Base-by-base conservation (phyloP, 2,113 vertebrate genomes). In the Thamnaconus septentrionalis region DNA sequence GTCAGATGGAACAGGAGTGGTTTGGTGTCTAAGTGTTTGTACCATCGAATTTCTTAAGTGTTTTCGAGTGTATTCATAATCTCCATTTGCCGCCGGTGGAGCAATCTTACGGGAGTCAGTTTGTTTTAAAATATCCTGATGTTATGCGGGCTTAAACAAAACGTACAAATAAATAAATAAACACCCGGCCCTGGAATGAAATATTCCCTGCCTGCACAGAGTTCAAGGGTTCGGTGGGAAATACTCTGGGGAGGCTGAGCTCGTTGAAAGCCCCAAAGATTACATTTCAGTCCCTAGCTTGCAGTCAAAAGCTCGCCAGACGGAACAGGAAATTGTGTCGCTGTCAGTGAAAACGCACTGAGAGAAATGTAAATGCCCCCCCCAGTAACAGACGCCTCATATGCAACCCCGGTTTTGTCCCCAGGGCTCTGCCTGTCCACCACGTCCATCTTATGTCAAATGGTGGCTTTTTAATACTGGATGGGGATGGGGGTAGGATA, bases 301-400 rank as follows among this genome's bases (percentile, higher is more conserved):
- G 61, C 81, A 84, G 90, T 92, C 89, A 90, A 77, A 80, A 88
- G 89, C 87, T 88, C 63, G 66, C 88, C 90, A 91, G 87, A 88
- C 82, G 85, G 91, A 90, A 91, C 86, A 92, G 90, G 88, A 91
- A 92, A 92, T 92, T 92, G 91, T 92, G 89, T 90, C 82, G 73
- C 91, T 92, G 91, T 92, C 91, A 92, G 82, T 80, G 84, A 85
- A 83, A 89, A 87, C 66, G 85, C 78, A 10, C 63, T 74, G 71
- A 83, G 81, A 89, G 85, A 92, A 92, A 92, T 91, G 90, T 92
- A 92, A 91, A 92, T 92, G 84, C 79, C 78, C 84, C 76, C 87
- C 83, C 75, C 59, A 66, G 78, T 86, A 90, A 86, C 70, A 76
- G 87, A 86, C 76, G 81, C 80, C 79, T 90, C 80, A 81, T 84